These are phyloP conservation scores for Neosilurus mollespiculum DNA, from an alignment of 2,797 vertebrate species.

Conservation along the genomic window DNA sequence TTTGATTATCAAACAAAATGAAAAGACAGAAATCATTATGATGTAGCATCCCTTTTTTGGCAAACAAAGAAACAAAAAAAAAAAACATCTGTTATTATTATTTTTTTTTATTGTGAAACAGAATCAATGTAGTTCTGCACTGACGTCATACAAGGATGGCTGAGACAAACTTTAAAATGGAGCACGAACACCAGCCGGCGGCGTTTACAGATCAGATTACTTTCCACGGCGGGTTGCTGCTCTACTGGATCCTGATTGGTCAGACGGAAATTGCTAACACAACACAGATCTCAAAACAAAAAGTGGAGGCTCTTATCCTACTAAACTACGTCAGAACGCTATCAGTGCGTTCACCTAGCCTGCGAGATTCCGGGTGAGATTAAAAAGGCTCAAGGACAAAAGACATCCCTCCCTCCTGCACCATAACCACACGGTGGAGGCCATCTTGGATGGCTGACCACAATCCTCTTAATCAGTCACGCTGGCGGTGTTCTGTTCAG, in stretches of 20 bases:
- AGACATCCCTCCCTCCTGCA: constrained; percentile 18
- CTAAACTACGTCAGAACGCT: constrained; percentile 8
- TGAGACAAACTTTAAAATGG: constrained; percentile 20
- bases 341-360: constrained; percentile 12
- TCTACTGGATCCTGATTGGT: constrained; percentile 40
- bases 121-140: constrained; percentile 33
- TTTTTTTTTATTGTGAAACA: constrained; percentile 45
- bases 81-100: constrained; percentile 37
- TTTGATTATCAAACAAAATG: constrained; percentile 59
- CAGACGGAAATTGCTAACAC: constrained; percentile 34
- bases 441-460: constrained; percentile 35
- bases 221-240: constrained; percentile 21
- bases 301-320: constrained; percentile 14
- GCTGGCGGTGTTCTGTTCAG: constrained; percentile 42
- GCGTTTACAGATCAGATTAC: constrained; percentile 44
- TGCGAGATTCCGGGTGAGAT: neutral
- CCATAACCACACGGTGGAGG: constrained; percentile 30
- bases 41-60: constrained; percentile 72
- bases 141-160: constrained; percentile 40
- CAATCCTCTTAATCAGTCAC: constrained; percentile 39
- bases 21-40: constrained; percentile 68
- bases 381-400: constrained; percentile 13
- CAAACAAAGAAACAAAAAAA: constrained; percentile 42
- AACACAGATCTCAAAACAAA: constrained; percentile 17
- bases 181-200: constrained; percentile 27